Evolutionary conservation across 2,113 vertebrate genomes (phyloP).

Genomic region (Prunella himalayana): DNA sequence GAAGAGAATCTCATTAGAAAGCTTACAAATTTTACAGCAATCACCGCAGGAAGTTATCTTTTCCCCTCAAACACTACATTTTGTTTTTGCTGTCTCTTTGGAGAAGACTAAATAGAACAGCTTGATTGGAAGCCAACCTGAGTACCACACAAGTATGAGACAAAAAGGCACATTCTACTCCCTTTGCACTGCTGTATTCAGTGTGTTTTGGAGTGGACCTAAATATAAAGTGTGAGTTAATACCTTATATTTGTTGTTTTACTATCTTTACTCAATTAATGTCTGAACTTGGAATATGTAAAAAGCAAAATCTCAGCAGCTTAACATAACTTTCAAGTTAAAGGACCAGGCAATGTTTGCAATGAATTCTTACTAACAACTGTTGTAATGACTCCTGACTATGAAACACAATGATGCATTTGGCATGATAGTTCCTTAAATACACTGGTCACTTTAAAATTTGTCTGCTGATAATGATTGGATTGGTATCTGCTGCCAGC

Average conservation of each 20-base stretch:
- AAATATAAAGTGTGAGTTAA: not conserved
- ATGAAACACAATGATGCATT: not conserved
- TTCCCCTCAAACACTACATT: not conserved
- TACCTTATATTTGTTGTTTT: not conserved
- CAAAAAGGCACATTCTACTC: not conserved
- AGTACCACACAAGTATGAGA: not conserved
- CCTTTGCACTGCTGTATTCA: not conserved
- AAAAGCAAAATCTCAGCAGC: not conserved
- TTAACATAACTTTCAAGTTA: not conserved
- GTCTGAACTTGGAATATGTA: not conserved
- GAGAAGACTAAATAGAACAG: not conserved
- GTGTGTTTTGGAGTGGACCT: not conserved
- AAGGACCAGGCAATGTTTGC: not conserved
- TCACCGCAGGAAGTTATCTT: not conserved
- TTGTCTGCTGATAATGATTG: conserved; percentile 15
- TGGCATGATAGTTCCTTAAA: not conserved
- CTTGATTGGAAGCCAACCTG: not conserved
- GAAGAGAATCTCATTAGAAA: not conserved
- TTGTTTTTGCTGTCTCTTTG: not conserved
- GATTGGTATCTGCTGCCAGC: conserved; percentile 53
- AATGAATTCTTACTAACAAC: not conserved
- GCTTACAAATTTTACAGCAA: not conserved
- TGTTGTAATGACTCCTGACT: not conserved
- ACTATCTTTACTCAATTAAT: not conserved
- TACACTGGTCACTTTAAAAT: conserved; percentile 51